Conservation (phyloP, 2,888 invertebrate species). For the Amblyjoppa fuscipennis region DNA sequence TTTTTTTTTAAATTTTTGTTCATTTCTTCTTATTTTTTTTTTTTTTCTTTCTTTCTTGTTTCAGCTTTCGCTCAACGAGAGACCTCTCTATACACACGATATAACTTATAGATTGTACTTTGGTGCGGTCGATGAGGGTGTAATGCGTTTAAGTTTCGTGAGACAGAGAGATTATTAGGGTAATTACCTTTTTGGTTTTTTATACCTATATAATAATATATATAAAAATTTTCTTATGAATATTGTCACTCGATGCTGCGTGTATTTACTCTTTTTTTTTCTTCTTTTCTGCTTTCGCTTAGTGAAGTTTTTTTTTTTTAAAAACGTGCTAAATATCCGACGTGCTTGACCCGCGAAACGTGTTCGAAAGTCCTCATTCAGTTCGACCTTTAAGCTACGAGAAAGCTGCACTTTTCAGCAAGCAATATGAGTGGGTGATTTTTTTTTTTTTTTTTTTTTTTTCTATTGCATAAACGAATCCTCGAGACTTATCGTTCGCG, state of each 20-base stretch:
- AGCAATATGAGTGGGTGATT: conserved; percentile 8
- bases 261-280: conserved; percentile 19
- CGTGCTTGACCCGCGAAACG: not conserved
- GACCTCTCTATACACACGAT: conserved; percentile 26
- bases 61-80: conserved; percentile 45
- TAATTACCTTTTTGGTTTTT: conserved; percentile 26
- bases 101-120: conserved; percentile 58
- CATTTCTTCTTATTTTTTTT: not conserved
- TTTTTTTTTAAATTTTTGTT: not conserved
- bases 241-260: conserved; percentile 63
- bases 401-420: conserved; percentile 11
- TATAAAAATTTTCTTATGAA: conserved; percentile 62
- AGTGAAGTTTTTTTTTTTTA: not conserved
- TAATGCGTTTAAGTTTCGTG: conserved; percentile 26
- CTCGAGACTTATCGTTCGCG: conserved; percentile 29
- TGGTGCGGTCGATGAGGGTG: conserved; percentile 51
- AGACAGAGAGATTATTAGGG: conserved; percentile 26
- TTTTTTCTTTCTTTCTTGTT: not conserved
- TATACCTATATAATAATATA: conserved; percentile 58
- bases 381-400: not conserved
- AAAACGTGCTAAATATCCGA: conserved; percentile 28
- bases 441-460: not conserved
- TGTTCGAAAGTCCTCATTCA: not conserved
- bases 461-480: conserved; percentile 22
- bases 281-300: not conserved